Conservation (phyloP, 1,140 invertebrate species). For the Drosophila seguyi region DNA sequence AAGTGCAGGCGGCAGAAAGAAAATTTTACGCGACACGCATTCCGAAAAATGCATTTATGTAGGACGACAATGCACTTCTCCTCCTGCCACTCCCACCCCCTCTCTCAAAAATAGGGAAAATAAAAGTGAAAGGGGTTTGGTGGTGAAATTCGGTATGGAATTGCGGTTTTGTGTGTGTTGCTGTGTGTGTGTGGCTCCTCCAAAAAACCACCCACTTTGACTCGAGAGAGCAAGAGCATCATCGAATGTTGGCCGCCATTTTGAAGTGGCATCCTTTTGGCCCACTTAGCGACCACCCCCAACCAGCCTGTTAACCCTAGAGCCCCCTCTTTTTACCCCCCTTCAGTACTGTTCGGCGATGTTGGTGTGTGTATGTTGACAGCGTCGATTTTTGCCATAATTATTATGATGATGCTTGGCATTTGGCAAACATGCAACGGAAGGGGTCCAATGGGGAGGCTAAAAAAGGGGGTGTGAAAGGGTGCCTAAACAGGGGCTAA, state of each 20-base stretch:
- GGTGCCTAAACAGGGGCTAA: not conserved
- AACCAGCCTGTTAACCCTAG: not conserved
- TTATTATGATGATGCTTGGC: conserved; percentile 83
- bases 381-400: conserved; percentile 79
- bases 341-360: conserved; percentile 17
- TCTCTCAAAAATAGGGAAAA: not conserved
- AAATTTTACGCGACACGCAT: conserved; percentile 73
- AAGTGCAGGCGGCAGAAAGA: conserved; percentile 33
- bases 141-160: conserved; percentile 70
- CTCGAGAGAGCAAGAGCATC: conserved; percentile 32
- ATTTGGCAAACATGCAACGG: conserved; percentile 74
- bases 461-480: not conserved
- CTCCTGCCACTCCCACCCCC: not conserved
- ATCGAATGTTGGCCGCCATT: conserved; percentile 60
- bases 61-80: conserved; percentile 19
- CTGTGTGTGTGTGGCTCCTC: conserved; percentile 12
- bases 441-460: conserved; percentile 5
- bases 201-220: conserved; percentile 36
- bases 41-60: conserved; percentile 74
- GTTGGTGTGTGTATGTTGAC: conserved; percentile 50
- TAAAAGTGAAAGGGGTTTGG: conserved; percentile 5
- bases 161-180: conserved; percentile 70
- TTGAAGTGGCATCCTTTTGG: conserved; percentile 54
- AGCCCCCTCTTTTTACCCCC: not conserved
- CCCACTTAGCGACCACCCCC: not conserved